Evolutionary conservation across 1,140 invertebrate genomes (phyloP).

Genomic region (Linepithema humile): DNA sequence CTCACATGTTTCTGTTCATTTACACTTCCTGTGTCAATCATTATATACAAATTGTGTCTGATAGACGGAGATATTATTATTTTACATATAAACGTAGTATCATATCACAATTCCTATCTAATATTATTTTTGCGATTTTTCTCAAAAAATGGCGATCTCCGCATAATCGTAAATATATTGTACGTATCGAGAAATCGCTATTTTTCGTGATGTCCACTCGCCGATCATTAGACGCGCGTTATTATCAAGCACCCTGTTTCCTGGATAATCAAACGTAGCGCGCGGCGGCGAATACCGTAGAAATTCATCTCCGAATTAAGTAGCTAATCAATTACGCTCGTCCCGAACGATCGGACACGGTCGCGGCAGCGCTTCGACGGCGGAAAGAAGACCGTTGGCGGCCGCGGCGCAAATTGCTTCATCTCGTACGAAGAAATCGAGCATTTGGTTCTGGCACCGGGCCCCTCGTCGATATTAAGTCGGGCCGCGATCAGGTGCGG

Average conservation of each 20-base stretch:
- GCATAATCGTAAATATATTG: too few relatives aligned
- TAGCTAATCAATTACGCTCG: constrained; percentile 61
- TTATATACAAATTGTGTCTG: neutral
- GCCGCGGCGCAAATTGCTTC: constrained; percentile 64
- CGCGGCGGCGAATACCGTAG: constrained; percentile 2
- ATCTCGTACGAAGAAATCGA: constrained; percentile 61
- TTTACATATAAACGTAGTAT: neutral
- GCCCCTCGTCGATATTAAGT: constrained; percentile 67
- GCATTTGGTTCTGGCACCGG: constrained; percentile 66
- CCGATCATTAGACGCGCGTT: constrained; percentile 12
- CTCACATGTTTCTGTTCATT: neutral
- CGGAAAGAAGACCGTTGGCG: neutral
- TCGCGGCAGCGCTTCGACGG: constrained; percentile 37
- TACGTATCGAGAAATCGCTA: neutral
- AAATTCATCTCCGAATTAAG: constrained; percentile 56
- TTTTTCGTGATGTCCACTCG: neutral
- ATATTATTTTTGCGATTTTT: neutral
- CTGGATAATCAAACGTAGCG: constrained; percentile 1
- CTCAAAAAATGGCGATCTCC: too few relatives aligned
- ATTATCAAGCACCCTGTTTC: constrained; percentile 6
- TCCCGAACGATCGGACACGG: constrained; percentile 60
- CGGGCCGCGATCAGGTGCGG: constrained; percentile 74
- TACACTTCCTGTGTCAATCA: neutral
- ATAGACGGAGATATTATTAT: neutral
- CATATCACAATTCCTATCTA: neutral